Conservation (phyloP, 1,140 invertebrate genomes). For the Nasonia longicornis region DNA sequence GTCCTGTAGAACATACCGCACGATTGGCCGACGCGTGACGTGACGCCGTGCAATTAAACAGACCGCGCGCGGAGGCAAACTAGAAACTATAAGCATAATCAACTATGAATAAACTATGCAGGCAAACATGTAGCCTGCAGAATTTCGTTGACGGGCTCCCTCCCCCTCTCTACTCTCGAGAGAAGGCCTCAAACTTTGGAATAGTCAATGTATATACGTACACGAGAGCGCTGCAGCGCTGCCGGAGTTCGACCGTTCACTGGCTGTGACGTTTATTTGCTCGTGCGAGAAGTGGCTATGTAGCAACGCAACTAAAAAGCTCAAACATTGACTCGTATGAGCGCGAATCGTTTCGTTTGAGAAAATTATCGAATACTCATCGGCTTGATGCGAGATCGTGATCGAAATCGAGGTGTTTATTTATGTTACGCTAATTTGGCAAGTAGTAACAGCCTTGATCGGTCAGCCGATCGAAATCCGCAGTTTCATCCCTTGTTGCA, state of each 20-base stretch:
- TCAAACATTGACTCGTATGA: neutral
- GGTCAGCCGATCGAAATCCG: neutral
- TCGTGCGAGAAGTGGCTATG: neutral
- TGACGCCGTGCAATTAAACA: slow-evolving; percentile 34
- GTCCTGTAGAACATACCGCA: neutral
- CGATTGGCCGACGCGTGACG: slow-evolving; percentile 29
- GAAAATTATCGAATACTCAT: too few relatives aligned
- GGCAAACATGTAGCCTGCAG: slow-evolving; percentile 21
- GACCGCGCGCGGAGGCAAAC: neutral
- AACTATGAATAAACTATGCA: slow-evolving; percentile 45
- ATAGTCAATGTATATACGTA: neutral
- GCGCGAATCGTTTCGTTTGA: too few relatives aligned
- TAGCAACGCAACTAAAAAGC: neutral
- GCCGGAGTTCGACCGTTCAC: neutral
- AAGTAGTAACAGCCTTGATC: neutral
- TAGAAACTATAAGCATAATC: slow-evolving; percentile 38
- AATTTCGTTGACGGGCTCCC: slow-evolving; percentile 27
- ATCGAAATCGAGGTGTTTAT: too few relatives aligned
- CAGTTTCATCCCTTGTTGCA: neutral
- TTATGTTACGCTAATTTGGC: too few relatives aligned
- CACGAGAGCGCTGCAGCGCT: neutral
- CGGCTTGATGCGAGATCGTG: too few relatives aligned
- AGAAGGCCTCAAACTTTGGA: neutral
- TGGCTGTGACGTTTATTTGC: neutral
- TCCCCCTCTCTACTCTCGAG: neutral